Base-by-base conservation (phyloP, 1,140 invertebrate genomes). In the Goniozus legneri region DNA sequence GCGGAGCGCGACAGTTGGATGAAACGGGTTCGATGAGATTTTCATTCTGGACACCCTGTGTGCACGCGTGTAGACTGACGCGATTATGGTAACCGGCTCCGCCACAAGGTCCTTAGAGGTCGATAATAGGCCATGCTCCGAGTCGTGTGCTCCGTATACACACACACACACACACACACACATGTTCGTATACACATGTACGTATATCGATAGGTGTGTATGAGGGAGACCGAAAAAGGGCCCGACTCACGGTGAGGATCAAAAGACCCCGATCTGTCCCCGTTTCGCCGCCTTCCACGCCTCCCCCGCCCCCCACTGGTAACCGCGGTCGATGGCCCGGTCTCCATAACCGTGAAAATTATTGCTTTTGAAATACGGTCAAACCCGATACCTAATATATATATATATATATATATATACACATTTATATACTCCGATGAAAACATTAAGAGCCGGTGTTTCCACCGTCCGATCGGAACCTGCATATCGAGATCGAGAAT, bases 101-200 rank as follows among this genome's bases (percentile, higher is more conserved):
- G 65, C 64, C 57, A 64, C 62, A 65, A 68, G 65, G 65, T 65
- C 64, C 64, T 68, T 66, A 64, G 67, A 68, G 65, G 64, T 67
- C 65, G 65, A 67, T 69, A 68, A 69, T 69, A 52, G 65, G 54
- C 52, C 52, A 47, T 45, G 24, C 10, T 27, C 4, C 10, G 24
- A 27, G 24, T 27, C 10, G 24, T n/a, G n/a, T n/a, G n/a, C n/a
- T n/a, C n/a, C n/a, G n/a, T n/a, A n/a, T n/a, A n/a, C n/a, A n/a
- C n/a, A n/a, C n/a, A n/a, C n/a, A n/a, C n/a, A n/a, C n/a, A n/a
- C n/a, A n/a, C n/a, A n/a, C n/a, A n/a, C n/a, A n/a, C n/a, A n/a
- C n/a, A n/a, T n/a, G n/a, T n/a, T n/a, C n/a, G n/a, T n/a, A n/a
- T n/a, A n/a, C n/a, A n/a, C n/a, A n/a, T n/a, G n/a, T n/a, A n/a